Base-by-base conservation (phyloP, 2,888 invertebrate species). In the Lasius fuliginosus region DNA sequence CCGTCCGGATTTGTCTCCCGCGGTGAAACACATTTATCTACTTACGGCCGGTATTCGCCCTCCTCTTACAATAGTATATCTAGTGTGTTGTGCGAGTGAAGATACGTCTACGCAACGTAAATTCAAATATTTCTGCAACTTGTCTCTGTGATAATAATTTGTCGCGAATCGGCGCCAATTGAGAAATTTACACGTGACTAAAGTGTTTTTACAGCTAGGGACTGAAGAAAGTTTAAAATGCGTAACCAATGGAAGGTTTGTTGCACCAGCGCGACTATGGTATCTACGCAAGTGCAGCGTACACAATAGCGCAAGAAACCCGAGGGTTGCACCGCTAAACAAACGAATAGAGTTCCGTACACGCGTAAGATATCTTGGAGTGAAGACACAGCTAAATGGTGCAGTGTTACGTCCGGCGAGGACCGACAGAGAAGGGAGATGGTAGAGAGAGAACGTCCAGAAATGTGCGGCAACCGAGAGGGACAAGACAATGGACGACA, bases 401-500 rank as follows among this genome's bases (percentile, higher is more conserved):
- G 82, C 82, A 82, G 87, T 23, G 77, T 82, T 84, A 85, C 83
- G 85, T 83, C 73, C 81, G 85, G 83, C 69, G 42, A 58, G 58
- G 27, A 36, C 68, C 15, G 69, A 64, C 40, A 83, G 42, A 76
- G 68, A 79, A 8, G 49, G 53, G 65, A 75, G 46, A 40, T 15
- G 68, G 77, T 30, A 69, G 74, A 36, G 42, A 36, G 42, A 82
- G 3, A 33, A 33, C 30, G 56, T 75, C 71, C 46, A 40, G 83
- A 76, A 88, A 77, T 84, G 76, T 76, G 85, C 87, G 86, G 86
- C 84, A 81, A 87, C 33, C 83, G 79, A 86, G 89, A 92, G 89
- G 71, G 92, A 93, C 93, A 93, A 93, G 93, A 93, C 93, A 93
- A 93, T 93, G 92, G 92, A 90, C 90, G 93, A 93, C 93, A 93